Conservation (phyloP, 2,113 vertebrate species). For the Sinocyclocheilus grahami region DNA sequence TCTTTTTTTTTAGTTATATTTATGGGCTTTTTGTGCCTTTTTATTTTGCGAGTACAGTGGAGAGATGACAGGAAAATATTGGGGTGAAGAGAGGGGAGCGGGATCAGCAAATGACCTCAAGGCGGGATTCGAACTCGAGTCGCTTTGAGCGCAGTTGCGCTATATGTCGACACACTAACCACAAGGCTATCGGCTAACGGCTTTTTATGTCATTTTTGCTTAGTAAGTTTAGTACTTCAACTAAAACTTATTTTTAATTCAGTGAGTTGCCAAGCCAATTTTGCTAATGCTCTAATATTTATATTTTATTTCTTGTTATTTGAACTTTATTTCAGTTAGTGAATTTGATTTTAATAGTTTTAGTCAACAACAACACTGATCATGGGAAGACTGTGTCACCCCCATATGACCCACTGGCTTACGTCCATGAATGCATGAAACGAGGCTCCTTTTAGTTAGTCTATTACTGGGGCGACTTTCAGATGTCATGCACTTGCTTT, state of each 20-base stretch:
- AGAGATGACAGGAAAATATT: no score
- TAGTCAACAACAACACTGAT: background rate
- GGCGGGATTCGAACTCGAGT: no score
- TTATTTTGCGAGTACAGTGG: no score
- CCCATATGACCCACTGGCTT: conserved; percentile 30
- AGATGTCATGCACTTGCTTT: conserved; percentile 66
- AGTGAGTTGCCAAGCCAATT: background rate
- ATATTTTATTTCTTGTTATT: background rate
- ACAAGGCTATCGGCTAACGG: no score
- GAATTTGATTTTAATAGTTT: background rate
- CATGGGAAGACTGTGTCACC: conserved; percentile 12
- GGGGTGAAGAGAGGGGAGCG: no score
- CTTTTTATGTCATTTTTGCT: background rate
- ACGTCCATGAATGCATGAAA: conserved; percentile 36
- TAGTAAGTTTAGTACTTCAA: background rate
- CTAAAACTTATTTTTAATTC: background rate
- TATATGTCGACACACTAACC: no score
- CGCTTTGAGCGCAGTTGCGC: no score
- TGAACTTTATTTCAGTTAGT: background rate
- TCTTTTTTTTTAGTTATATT: background rate
- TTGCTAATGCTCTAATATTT: background rate
- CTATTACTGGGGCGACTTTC: conserved; percentile 42
- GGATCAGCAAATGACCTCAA: no score
- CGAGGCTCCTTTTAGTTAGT: conserved; percentile 31
- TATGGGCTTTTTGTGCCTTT: background rate